These are phyloP conservation scores for Armadillidium nasatum DNA, from an alignment of 1,140 invertebrate genomes.

Conservation along the genomic window DNA sequence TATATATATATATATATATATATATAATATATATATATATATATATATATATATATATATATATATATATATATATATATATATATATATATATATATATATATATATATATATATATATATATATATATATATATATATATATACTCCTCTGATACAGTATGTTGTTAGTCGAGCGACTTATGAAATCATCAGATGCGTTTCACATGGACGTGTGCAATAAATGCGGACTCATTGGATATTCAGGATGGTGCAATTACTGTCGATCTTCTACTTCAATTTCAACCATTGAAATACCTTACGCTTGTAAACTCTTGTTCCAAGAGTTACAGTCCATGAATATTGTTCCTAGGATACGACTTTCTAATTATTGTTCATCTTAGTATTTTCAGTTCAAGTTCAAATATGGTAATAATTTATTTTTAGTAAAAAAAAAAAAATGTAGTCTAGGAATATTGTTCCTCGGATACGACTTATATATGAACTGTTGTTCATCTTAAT, in stretches of 20 bases:
- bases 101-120: background rate
- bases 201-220: conserved; percentile 92
- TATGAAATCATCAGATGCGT: conserved; percentile 97
- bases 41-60: no score
- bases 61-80: conserved; percentile 7
- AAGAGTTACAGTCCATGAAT: conserved; percentile 97
- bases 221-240: conserved; percentile 90
- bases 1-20: no score
- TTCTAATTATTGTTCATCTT: conserved; percentile 44
- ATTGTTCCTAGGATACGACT: conserved; percentile 67
- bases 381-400: background rate
- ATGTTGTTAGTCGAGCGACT: conserved; percentile 95
- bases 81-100: background rate
- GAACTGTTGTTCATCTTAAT: no score
- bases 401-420: no score
- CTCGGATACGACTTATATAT: no score
- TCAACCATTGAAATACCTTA: conserved; percentile 97
- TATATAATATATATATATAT: no score
- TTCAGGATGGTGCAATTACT: conserved; percentile 92
- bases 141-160: conserved; percentile 55
- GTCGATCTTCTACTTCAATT: conserved; percentile 80
- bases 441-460: no score
- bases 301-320: conserved; percentile 97
- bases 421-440: no score
- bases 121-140: conserved; percentile 3